phyloP scores from a whole-genome alignment of 2,113 vertebrate genomes.

The Anarrhichthys ocellatus region DNA sequence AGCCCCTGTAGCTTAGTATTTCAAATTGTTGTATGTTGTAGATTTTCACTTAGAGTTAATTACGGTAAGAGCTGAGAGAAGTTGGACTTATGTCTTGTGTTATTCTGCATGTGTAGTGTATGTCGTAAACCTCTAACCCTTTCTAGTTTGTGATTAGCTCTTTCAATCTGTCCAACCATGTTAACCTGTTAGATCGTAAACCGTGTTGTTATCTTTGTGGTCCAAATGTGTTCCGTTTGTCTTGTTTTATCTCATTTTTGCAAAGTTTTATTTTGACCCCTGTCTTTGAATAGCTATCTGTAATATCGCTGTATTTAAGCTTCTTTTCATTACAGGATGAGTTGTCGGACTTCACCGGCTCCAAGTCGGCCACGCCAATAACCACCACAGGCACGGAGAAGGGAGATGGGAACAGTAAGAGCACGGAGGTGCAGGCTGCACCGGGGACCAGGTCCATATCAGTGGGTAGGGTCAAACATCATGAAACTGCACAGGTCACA shows the following conservation, averaged over 20 bases:
- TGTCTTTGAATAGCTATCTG: background rate
- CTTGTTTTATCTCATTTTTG: background rate
- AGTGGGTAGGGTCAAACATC: constrained; percentile 84
- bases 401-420: constrained; percentile 86
- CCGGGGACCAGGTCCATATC: constrained; percentile 90
- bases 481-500: background rate
- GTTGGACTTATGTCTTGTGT: constrained; percentile 19
- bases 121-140: background rate
- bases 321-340: constrained; percentile 88
- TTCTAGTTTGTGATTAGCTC: constrained; percentile 9
- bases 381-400: constrained; percentile 83
- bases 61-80: background rate
- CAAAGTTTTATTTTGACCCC: background rate
- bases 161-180: background rate
- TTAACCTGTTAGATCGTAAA: background rate
- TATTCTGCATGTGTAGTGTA: constrained; percentile 8
- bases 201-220: constrained; percentile 8
- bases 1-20: background rate
- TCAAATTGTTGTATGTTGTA: background rate
- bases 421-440: constrained; percentile 90
- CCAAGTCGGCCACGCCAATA: constrained; percentile 88
- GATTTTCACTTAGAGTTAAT: background rate
- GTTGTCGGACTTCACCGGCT: constrained; percentile 89
- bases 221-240: background rate
- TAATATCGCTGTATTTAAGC: background rate